Evolutionary conservation across 2,888 invertebrate genomes (phyloP).

Genomic region (Nebria brevicollis): DNA sequence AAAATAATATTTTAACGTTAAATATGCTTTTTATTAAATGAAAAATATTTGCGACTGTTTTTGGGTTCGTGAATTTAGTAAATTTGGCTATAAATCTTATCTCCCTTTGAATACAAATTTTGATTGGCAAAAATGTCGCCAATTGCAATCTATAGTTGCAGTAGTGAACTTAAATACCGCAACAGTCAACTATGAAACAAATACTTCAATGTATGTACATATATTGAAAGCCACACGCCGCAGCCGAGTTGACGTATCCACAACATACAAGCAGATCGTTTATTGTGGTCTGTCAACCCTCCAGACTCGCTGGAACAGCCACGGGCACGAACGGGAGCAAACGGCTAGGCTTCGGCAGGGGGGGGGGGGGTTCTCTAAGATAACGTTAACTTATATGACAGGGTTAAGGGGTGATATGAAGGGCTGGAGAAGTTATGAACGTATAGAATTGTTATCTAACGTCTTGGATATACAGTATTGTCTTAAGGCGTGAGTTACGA

Average conservation of each 20-base stretch:
- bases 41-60: no score
- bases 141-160: neutral
- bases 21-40: no score
- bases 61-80: no score
- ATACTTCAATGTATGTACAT: no score
- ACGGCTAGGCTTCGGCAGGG: constrained; percentile 44
- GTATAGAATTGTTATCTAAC: constrained; percentile 31
- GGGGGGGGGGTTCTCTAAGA: constrained; percentile 53
- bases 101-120: no score
- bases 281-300: constrained; percentile 19
- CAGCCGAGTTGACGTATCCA: neutral
- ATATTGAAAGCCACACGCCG: neutral
- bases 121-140: neutral
- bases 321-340: neutral
- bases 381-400: constrained; percentile 65
- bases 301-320: neutral
- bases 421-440: constrained; percentile 21
- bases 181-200: neutral
- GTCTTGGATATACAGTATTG: constrained; percentile 22
- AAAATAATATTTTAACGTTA: no score
- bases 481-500: constrained; percentile 39
- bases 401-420: constrained; percentile 52
- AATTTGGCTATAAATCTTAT: no score
- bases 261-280: neutral
- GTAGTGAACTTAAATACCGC: neutral